A percentile compares a stretch with the other conserved stretches of the same genome.
Evolutionary conservation across 2,113 vertebrate species (phyloP).

Genomic region (Urocitellus parryii): DNA sequence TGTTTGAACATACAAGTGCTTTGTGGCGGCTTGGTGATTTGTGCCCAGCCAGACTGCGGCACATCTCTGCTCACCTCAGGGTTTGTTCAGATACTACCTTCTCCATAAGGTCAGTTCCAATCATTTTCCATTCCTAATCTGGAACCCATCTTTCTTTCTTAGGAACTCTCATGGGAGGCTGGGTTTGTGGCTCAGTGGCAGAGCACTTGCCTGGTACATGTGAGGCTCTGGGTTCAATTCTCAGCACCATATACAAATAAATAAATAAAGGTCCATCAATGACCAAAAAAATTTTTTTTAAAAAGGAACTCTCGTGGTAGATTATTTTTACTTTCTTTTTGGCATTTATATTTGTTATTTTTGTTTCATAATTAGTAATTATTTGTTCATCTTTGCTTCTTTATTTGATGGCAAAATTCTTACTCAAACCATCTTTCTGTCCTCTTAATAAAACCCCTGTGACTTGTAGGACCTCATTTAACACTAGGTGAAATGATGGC

Average conservation of each 20-base stretch:
- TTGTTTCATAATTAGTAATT: conserved; percentile 15
- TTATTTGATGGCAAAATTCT: conserved; percentile 37
- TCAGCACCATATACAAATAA: no score
- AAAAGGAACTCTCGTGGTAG: no score
- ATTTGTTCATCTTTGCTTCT: conserved; percentile 1
- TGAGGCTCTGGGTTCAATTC: no score
- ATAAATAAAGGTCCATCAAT: no score
- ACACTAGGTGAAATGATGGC: neutral
- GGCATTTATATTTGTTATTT: neutral
- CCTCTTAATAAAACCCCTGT: neutral
- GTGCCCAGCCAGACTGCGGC: no score
- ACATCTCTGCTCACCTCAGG: neutral
- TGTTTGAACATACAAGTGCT: no score
- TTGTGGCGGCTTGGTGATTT: no score
- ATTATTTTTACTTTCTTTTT: conserved; percentile 16
- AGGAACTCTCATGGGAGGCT: neutral
- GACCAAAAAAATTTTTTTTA: no score
- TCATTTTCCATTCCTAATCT: neutral
- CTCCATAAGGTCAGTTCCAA: neutral
- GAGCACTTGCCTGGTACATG: no score
- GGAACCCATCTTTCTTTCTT: neutral
- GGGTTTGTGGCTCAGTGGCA: no score
- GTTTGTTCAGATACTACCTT: neutral
- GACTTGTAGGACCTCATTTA: neutral
- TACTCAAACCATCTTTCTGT: neutral